Base-by-base conservation (phyloP, 1,140 invertebrate species). In the Caenorhabditis briggsae region DNA sequence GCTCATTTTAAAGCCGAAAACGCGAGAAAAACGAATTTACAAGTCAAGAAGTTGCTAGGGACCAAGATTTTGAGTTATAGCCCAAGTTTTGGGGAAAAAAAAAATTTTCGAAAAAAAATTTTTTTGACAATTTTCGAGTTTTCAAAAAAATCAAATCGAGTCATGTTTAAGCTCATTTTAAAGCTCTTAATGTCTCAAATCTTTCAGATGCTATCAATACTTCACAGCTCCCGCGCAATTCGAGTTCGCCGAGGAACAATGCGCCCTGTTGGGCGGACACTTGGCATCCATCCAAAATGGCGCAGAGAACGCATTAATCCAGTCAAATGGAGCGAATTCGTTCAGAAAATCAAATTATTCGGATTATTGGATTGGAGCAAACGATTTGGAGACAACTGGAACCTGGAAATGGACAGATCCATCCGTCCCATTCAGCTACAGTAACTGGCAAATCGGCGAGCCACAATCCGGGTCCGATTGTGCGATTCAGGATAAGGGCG, bases 371-470 rank as follows among this genome's bases (percentile, higher is more conserved):
- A 43, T 59, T 23, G 85, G 85, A 12, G 85, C 50, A 5, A 86
- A 86, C 18, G 85, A 86, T 55, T 50, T 86, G 46, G 85, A 59
- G 33, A 56, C 82, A 18, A 14, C 74, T 23, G 85, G 85, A 55
- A 85, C 16, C 41, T 86, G 85, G 85, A 48, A 43, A 48, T 86
- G 85, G 85, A 86, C 74, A 11, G 85, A 86, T 64, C 59, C 59
- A 25, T 2, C 48, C 18, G 74, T 59, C 2, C 20, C 50, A 50
- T 82, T 20, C 48, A 56, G 55, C 20, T 86, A 84, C 46, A 23
- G 56, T 48, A 84, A 86, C 46, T 86, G 85, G 85, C 43, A 46
- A 11, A 14, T 70, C 18, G 85, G 74, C 2, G 50, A 86, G 46
- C 85, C 85, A 20, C 55, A 56, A 46, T 59, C 33, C 20, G 85